These are phyloP conservation scores for Latrodectus elegans DNA, from an alignment of 2,888 invertebrate genomes.

Conservation along the genomic window DNA sequence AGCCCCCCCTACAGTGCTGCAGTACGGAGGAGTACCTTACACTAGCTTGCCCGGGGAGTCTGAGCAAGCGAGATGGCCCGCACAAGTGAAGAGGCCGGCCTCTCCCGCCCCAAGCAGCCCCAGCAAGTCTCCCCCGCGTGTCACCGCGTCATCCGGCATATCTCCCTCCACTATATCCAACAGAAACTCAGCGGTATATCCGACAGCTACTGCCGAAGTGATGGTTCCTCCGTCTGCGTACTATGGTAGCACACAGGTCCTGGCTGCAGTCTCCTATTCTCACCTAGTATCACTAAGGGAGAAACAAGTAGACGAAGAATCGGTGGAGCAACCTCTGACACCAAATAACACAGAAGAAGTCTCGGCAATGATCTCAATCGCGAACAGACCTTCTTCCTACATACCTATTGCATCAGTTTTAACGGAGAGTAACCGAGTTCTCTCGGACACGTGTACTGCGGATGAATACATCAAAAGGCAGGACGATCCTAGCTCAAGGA, in stretches of 20 bases:
- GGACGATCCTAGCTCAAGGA: constrained; percentile 22
- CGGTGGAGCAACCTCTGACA: constrained; percentile 65
- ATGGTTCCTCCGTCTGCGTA: constrained; percentile 62
- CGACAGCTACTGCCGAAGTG: constrained; percentile 17
- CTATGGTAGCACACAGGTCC: constrained; percentile 67
- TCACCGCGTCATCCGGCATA: constrained; percentile 39
- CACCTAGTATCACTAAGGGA: constrained; percentile 59
- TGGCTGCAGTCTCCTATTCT: constrained; percentile 69
- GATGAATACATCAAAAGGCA: constrained; percentile 43
- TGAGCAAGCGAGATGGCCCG: constrained; percentile 46
- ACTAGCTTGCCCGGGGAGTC: constrained; percentile 54
- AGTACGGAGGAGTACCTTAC: constrained; percentile 51
- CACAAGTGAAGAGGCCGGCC: constrained; percentile 38
- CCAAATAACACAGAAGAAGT: constrained; percentile 70
- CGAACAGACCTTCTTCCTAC: constrained; percentile 40
- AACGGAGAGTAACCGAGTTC: constrained; percentile 63
- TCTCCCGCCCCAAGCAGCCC: constrained; percentile 45
- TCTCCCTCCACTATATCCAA: constrained; percentile 12
- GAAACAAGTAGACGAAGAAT: constrained; percentile 63
- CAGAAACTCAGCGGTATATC: constrained; percentile 33
- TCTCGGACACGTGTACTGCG: constrained; percentile 43
- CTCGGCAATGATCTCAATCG: constrained; percentile 66
- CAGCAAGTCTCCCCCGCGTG: constrained; percentile 61
- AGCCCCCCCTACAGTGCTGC: constrained; percentile 31
- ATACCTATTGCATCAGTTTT: constrained; percentile 61